Conservation (phyloP, 2,888 invertebrate genomes). For the Cephus nigrinus region DNA sequence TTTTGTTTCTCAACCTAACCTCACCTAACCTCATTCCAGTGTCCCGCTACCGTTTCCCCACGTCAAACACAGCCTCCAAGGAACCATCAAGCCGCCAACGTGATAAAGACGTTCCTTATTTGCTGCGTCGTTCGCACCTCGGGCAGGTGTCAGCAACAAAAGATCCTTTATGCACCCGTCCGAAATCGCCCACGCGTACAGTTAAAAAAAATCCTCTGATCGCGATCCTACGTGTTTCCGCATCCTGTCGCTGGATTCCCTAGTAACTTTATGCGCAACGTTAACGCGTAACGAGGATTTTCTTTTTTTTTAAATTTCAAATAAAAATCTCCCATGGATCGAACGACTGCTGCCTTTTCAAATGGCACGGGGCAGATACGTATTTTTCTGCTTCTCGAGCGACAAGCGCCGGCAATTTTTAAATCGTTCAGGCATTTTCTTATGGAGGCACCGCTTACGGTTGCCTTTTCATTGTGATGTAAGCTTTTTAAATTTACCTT, state of each 20-base stretch:
- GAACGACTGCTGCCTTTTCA: too few species aligned
- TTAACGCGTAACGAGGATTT: conserved; percentile 20
- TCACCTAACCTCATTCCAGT: background rate
- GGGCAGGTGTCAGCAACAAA: conserved; percentile 46
- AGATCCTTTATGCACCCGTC: conserved; percentile 43
- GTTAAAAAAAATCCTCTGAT: conserved; percentile 30
- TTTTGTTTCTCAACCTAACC: background rate
- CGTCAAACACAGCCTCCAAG: conserved; percentile 15
- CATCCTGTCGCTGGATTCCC: conserved; percentile 44
- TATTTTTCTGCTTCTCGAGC: too few species aligned
- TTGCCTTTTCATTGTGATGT: too few species aligned
- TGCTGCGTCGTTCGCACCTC: conserved; percentile 44
- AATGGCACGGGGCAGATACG: too few species aligned
- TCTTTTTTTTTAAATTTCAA: conserved; percentile 3
- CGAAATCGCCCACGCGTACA: conserved; percentile 45
- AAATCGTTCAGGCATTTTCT: too few species aligned
- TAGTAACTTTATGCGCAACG: conserved; percentile 46
- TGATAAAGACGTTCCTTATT: conserved; percentile 48
- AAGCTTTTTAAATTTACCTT: too few species aligned
- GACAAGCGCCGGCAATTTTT: too few species aligned
- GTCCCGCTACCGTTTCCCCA: conserved; percentile 5
- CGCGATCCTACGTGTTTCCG: conserved; percentile 47
- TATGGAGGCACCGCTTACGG: too few species aligned
- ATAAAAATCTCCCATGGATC: too few species aligned
- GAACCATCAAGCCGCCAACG: conserved; percentile 24